These are phyloP conservation scores for Leontopithecus rosalia DNA, from an alignment of 2,797 vertebrate species.

Conservation along the genomic window DNA sequence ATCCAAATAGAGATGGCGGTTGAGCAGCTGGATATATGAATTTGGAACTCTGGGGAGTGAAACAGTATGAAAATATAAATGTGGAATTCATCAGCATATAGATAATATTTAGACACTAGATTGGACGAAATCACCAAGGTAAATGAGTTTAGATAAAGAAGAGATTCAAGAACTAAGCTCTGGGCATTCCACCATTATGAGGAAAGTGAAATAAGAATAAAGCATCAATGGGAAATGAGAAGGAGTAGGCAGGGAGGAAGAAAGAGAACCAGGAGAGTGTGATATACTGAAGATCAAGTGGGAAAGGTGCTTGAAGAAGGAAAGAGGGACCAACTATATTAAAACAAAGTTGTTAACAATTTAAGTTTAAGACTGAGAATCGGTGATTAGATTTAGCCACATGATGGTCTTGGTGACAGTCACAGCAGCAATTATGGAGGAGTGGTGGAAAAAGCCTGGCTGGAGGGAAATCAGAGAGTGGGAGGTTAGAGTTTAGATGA, in stretches of 20 bases:
- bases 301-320: not conserved
- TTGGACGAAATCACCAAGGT: not conserved
- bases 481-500: not conserved
- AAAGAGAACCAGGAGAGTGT: not conserved
- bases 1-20: not conserved
- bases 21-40: not conserved
- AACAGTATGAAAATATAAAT: not conserved
- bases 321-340: not conserved
- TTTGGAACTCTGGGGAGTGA: not conserved
- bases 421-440: not conserved
- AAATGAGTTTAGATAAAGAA: not conserved
- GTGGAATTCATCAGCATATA: not conserved
- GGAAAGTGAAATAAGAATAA: not conserved
- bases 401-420: not conserved
- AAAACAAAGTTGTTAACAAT: not conserved
- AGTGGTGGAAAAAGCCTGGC: not conserved
- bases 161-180: not conserved
- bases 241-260: not conserved
- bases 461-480: not conserved
- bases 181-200: not conserved
- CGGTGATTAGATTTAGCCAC: not conserved
- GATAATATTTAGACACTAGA: not conserved
- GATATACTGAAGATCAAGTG: not conserved
- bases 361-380: not conserved
- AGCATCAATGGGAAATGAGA: not conserved